Base-by-base conservation (phyloP, 35 echinoderm and acorn worm species). In the Ophiothrix spiculata region DNA sequence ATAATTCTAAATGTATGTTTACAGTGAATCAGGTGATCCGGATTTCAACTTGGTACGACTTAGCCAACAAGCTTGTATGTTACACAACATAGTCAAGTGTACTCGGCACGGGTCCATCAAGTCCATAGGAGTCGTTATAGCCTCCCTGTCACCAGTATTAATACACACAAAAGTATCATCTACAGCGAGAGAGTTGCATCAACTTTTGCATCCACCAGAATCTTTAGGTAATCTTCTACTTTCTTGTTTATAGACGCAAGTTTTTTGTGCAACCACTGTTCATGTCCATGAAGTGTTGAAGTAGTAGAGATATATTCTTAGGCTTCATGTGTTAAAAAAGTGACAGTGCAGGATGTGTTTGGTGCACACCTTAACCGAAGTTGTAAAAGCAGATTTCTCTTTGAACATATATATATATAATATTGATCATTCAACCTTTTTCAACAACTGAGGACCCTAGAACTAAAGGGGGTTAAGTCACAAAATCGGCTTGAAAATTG, bases 61-160 rank as follows among this genome's bases (percentile, higher is more conserved):
- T 15, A 6, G 29, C 1, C 16, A 69, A 25, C 6, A 69, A 69
- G 60, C 60, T n/a, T 69, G 60, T 25, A 69, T 69, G 25, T 28
- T 69, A 69, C 60, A 10, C 17, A 15, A 69, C 60, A 69, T 69
- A 4, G 8, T 28, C 8, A 69, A 25, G 23, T 69, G 60, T 69
- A 69, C 25, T 25, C 60, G 60, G 2, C 60, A 15, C 23, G 60
- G 60, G 10, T 69, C 60, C 4, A 32, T 63, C 81, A 13, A 82
- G 33, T 40, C 64, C 29, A 46, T 93, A 46, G 87, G 75, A 4
- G 92, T 93, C 32, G 82, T 93, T 16, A 81, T 93, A 45, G 92
- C 89, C 35, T 93, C 92, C 4, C 75, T 93, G 4, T 86, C 87
- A 46, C 92, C 92, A 19, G 56, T 88, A 25, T 56, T 93, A 37